Conservation (phyloP, 2,113 vertebrate species). For the Periophthalmodon schlosseri region DNA sequence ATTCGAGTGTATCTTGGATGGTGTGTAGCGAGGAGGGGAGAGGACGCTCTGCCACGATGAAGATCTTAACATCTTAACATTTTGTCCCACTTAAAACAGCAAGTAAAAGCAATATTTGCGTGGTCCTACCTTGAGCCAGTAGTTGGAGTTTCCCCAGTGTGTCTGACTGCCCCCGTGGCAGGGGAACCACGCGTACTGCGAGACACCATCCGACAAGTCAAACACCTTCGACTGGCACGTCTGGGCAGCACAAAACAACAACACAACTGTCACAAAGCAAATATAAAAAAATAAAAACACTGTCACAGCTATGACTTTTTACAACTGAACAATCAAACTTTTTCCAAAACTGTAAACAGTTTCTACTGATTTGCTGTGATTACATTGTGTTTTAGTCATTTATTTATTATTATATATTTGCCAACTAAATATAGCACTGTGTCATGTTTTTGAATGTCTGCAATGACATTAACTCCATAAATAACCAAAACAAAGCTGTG, state of each 20-base stretch:
- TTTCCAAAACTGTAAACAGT: too few relatives aligned
- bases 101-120: background rate
- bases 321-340: too few relatives aligned
- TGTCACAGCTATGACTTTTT: too few relatives aligned
- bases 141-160: conserved; percentile 78
- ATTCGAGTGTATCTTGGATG: background rate
- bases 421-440: background rate
- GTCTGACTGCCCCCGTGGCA: conserved; percentile 82
- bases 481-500: background rate
- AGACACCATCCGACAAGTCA: conserved; percentile 87
- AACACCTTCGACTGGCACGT: conserved; percentile 93
- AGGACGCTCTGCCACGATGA: background rate
- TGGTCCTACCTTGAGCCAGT: conserved; percentile 89
- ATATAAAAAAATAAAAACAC: too few relatives aligned
- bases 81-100: too few relatives aligned
- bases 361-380: too few relatives aligned
- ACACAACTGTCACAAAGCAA: too few relatives aligned
- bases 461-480: too few relatives aligned
- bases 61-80: background rate
- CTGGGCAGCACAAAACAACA: conserved; percentile 61
- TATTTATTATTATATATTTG: background rate
- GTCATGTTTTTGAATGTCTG: too few relatives aligned
- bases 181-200: conserved; percentile 96
- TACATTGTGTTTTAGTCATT: too few relatives aligned
- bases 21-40: too few relatives aligned